phyloP scores from a whole-genome alignment of 2,113 vertebrate genomes.

The Tichodroma muraria region DNA sequence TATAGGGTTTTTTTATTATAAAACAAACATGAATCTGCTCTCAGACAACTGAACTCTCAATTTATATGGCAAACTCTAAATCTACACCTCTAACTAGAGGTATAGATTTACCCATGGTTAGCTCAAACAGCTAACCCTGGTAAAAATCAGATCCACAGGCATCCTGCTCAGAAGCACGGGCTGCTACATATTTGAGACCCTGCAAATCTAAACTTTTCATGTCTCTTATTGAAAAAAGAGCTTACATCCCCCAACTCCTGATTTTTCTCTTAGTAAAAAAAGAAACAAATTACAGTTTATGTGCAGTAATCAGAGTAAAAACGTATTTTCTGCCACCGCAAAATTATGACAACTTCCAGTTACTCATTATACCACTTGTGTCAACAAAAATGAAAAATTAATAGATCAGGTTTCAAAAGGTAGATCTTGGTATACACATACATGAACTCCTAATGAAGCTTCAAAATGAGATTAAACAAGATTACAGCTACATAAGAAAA shows the following conservation, averaged over 20 bases:
- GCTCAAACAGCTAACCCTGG: not conserved
- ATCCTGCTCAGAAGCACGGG: not conserved
- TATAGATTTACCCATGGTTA: not conserved
- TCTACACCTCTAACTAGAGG: too few relatives aligned
- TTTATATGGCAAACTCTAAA: too few relatives aligned
- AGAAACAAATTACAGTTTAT: not conserved
- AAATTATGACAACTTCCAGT: not conserved
- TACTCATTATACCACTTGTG: not conserved
- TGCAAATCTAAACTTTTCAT: not conserved
- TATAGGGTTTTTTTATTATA: not conserved
- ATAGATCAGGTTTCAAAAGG: not conserved
- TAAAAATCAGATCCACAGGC: not conserved
- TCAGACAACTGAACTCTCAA: not conserved
- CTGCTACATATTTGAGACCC: not conserved
- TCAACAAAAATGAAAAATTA: not conserved
- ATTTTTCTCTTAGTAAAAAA: not conserved
- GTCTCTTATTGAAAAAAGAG: not conserved
- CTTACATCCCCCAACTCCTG: fast-evolving
- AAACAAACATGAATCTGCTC: not conserved
- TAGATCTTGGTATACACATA: not conserved
- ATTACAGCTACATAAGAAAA: not conserved
- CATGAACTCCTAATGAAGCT: not conserved
- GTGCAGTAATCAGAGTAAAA: not conserved
- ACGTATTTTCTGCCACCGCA: not conserved
- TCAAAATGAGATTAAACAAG: not conserved